A percentile compares a stretch with the other conserved stretches of the same genome.
These are phyloP conservation scores for Callithrix jacchus DNA, from an alignment of 2,113 vertebrate species.

Conservation along the genomic window DNA sequence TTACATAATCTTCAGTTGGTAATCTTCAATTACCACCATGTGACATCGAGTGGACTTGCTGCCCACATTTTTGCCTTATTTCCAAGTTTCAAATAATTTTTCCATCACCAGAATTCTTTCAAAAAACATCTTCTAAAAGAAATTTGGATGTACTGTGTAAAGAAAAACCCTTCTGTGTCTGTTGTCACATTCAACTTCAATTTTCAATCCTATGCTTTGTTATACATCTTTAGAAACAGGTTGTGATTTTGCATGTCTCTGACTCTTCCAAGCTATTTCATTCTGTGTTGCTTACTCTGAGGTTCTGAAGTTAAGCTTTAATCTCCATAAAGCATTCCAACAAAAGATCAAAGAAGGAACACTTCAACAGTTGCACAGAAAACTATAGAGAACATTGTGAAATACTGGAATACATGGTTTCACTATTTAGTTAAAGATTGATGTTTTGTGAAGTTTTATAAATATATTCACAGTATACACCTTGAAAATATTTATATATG, in stretches of 20 bases:
- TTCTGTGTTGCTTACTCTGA: slow-evolving; percentile 36
- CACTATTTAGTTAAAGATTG: slow-evolving; percentile 24
- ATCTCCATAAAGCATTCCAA: slow-evolving; percentile 56
- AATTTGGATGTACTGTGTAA: background rate
- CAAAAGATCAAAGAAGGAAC: background rate
- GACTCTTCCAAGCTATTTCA: slow-evolving; percentile 42
- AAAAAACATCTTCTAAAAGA: slow-evolving; percentile 17
- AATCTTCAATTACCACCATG: background rate
- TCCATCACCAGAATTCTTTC: background rate
- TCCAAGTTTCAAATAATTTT: slow-evolving; percentile 30
- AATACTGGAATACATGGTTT: slow-evolving; percentile 28
- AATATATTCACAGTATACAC: background rate
- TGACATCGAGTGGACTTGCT: background rate
- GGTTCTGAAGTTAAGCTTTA: slow-evolving; percentile 65
- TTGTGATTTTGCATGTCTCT: slow-evolving; percentile 52
- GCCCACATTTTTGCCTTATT: slow-evolving; percentile 14
- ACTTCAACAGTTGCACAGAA: background rate
- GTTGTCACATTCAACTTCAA: slow-evolving; percentile 26
- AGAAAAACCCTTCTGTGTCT: slow-evolving; percentile 29
- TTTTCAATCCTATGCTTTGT: slow-evolving; percentile 40
- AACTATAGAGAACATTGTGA: slow-evolving; percentile 39
- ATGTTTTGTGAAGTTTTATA: slow-evolving; percentile 14
- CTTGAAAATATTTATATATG: background rate
- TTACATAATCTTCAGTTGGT: background rate
- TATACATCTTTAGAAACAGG: slow-evolving; percentile 20